Conservation (phyloP, 2,888 invertebrate genomes). For the Epinotia demarniana region DNA sequence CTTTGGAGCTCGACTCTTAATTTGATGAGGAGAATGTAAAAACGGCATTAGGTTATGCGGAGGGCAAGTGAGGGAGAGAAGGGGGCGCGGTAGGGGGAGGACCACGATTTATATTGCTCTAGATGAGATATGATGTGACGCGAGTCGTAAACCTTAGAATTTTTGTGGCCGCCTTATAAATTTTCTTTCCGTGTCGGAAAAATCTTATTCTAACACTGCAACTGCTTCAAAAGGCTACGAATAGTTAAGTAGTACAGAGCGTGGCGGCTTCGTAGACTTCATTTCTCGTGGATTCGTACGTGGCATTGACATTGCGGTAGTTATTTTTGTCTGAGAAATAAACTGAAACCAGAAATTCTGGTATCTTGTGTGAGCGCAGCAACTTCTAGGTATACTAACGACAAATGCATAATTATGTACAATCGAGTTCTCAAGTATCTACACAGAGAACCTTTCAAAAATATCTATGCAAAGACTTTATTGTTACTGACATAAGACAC, state of each 20-base stretch:
- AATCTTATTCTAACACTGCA: constrained; percentile 22
- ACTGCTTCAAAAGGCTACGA: background rate
- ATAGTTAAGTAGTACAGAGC: background rate
- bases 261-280: background rate
- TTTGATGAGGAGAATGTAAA: constrained; percentile 75
- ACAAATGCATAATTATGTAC: constrained; percentile 5
- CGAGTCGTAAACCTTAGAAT: constrained; percentile 64
- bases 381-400: background rate
- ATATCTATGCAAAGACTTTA: no score
- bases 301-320: constrained; percentile 32
- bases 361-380: constrained; percentile 13
- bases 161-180: constrained; percentile 49
- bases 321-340: constrained; percentile 26
- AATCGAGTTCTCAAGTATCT: no score
- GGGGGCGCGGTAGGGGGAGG: constrained; percentile 47
- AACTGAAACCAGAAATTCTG: constrained; percentile 40
- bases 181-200: constrained; percentile 11
- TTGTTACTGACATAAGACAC: no score
- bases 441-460: no score
- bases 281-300: background rate
- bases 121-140: constrained; percentile 62
- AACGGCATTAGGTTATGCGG: constrained; percentile 68
- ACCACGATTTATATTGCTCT: constrained; percentile 68
- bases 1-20: constrained; percentile 67
- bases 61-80: constrained; percentile 52